Evolutionary conservation across 1,140 invertebrate species (phyloP).

Genomic region (Orius laevigatus): DNA sequence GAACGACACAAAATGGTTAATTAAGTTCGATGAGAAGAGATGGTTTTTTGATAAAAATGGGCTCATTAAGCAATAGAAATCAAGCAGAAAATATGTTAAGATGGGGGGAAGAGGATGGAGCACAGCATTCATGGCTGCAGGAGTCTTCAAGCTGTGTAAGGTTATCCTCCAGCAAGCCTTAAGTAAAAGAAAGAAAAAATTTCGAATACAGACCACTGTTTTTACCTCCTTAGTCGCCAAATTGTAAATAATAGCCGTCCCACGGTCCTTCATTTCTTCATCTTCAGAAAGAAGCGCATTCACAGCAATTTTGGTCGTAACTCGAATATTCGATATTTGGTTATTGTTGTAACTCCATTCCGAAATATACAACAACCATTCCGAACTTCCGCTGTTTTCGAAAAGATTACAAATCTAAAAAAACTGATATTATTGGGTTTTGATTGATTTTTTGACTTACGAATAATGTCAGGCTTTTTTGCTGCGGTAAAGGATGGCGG

Average conservation of each 20-base stretch:
- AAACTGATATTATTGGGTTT: not conserved
- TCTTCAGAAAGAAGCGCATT: constrained; percentile 64
- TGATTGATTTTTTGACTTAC: constrained; percentile 36
- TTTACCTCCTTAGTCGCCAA: constrained; percentile 90
- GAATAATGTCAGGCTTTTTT: constrained; percentile 60
- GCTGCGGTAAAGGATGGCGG: constrained; percentile 53
- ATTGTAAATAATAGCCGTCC: constrained; percentile 77
- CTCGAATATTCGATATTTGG: constrained; percentile 70
- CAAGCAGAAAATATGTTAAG: not conserved
- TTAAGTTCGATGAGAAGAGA: not conserved
- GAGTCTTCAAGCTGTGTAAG: no score
- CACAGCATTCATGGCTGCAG: no score
- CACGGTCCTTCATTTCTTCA: constrained; percentile 53
- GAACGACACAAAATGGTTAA: constrained; percentile 15
- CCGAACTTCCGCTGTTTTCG: constrained; percentile 71
- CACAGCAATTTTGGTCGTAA: constrained; percentile 79
- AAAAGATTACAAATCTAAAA: constrained; percentile 76
- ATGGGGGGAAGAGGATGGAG: no score
- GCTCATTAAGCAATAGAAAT: not conserved
- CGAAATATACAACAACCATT: constrained; percentile 85
- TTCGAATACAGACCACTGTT: constrained; percentile 74
- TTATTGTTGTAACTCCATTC: constrained; percentile 65
- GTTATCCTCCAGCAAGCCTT: no score
- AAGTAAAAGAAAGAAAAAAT: not conserved
- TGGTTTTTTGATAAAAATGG: not conserved